Base-by-base conservation (phyloP, 2,113 vertebrate genomes). In the Fulica atra region DNA sequence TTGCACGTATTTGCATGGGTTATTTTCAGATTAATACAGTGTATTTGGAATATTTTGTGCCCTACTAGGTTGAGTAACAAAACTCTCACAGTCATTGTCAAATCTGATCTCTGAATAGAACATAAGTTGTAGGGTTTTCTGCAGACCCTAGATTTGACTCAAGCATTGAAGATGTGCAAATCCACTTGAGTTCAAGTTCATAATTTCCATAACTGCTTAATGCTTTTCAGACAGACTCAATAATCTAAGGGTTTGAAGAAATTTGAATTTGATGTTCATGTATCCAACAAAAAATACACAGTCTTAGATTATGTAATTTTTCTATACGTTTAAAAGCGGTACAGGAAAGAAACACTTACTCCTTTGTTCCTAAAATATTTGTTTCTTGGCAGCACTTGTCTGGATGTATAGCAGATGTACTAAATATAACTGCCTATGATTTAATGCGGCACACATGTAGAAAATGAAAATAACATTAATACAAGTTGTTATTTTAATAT, bases 401-500 rank as follows among this genome's bases (percentile, higher is more conserved):
- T 95, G 79, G 44, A 76, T 96, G 91, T 95, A 94, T 92, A 93
- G 92, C 77, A 89, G 77, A 96, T 72, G 66, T 87, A 46, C 68
- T 90, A 94, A 95, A 81, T 95, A 88, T 88, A 95, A 80, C 70
- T 96, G 51, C 10, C 7, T 83, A 16, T 85, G 89, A 81, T 84
- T 94, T 84, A 94, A 72, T 90, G 57, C 35, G 76, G 50, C 72
- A 70, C 63, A 95, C 36, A 59, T 92, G 84, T 74, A 82, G 54
- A 78, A 71, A 90, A 90, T 95, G 89, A 91, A 95, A 95, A 89
- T 92, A 78, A 65, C 88, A 95, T 95, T 93, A 92, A 92, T 87
- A 28, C 17, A 65, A 59, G 76, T 74, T 86, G 46, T 89, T 92
- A 73, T 91, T 95, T 91, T 84, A 89, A 89, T 87, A 61, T 38